phyloP scores from a whole-genome alignment of 1,140 invertebrate species.

The Oscheius sp. region DNA sequence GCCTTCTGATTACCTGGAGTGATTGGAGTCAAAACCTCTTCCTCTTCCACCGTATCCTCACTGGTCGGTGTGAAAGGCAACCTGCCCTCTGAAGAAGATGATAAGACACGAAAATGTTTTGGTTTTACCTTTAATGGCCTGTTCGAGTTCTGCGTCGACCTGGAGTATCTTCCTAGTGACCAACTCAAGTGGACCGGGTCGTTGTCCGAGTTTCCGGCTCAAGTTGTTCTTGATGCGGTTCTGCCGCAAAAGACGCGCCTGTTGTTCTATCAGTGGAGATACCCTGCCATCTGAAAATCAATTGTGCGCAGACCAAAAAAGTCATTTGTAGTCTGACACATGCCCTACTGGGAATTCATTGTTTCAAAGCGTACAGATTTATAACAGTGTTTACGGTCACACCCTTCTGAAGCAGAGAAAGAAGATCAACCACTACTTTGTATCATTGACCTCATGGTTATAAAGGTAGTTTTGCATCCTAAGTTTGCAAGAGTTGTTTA shows the following conservation, averaged over 20 bases:
- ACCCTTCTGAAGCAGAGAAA: too few relatives aligned
- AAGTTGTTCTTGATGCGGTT: constrained; percentile 4
- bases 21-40: constrained; percentile 6
- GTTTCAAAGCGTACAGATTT: too few relatives aligned
- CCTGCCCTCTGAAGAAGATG: neutral
- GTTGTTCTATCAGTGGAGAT: constrained; percentile 19
- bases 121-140: constrained; percentile 12
- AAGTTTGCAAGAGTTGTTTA: too few relatives aligned
- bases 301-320: too few relatives aligned
- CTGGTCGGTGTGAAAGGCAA: constrained; percentile 5
- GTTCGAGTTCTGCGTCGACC: constrained; percentile 20
- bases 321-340: too few relatives aligned
- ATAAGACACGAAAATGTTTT: neutral
- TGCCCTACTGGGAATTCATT: too few relatives aligned
- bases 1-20: constrained; percentile 1
- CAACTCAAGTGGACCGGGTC: constrained; percentile 23
- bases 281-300: constrained; percentile 12
- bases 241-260: constrained; percentile 14
- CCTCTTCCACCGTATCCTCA: neutral
- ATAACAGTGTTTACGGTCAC: too few relatives aligned
- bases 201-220: neutral
- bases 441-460: too few relatives aligned
- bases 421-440: too few relatives aligned
- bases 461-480: too few relatives aligned
- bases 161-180: constrained; percentile 24